These are phyloP conservation scores for Apis mellifera DNA, from an alignment of 1,140 invertebrate species.

Conservation along the genomic window DNA sequence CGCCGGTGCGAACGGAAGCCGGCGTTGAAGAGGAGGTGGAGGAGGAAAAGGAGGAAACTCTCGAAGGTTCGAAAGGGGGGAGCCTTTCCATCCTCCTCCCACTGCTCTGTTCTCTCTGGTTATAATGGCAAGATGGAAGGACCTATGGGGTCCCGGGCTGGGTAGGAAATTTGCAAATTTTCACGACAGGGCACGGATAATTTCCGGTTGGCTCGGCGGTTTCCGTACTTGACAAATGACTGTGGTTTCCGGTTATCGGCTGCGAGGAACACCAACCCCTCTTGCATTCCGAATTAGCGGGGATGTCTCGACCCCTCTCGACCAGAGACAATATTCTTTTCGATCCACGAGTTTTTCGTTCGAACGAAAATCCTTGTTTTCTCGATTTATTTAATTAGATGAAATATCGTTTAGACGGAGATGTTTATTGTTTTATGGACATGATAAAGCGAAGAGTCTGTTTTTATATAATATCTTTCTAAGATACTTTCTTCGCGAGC, in stretches of 20 bases:
- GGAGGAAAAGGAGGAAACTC: conserved; percentile 24
- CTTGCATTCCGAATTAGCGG: conserved; percentile 61
- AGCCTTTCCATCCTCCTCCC: too few species aligned
- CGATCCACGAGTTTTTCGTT: not conserved
- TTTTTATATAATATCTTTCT: not conserved
- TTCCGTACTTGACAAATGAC: conserved; percentile 79
- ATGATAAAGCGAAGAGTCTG: too few species aligned
- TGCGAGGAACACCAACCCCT: conserved; percentile 45
- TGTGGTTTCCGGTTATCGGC: conserved; percentile 77
- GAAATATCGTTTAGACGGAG: too few species aligned
- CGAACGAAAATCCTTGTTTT: not conserved
- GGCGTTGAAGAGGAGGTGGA: conserved; percentile 20
- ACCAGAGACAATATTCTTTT: conserved; percentile 15
- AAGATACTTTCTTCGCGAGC: not conserved
- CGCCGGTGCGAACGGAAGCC: conserved; percentile 47
- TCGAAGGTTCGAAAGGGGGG: conserved; percentile 38
- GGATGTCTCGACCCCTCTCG: not conserved
- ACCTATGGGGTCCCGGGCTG: conserved; percentile 26
- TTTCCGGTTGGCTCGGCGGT: conserved; percentile 76
- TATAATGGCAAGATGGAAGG: conserved; percentile 64
- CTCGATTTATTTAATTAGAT: not conserved
- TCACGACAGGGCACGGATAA: conserved; percentile 76
- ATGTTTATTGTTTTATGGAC: too few species aligned
- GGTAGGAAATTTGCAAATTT: conserved; percentile 79
- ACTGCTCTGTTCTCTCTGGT: conserved; percentile 30